Conservation (phyloP, 1,140 invertebrate species). For the Cyclargus thomasi region DNA sequence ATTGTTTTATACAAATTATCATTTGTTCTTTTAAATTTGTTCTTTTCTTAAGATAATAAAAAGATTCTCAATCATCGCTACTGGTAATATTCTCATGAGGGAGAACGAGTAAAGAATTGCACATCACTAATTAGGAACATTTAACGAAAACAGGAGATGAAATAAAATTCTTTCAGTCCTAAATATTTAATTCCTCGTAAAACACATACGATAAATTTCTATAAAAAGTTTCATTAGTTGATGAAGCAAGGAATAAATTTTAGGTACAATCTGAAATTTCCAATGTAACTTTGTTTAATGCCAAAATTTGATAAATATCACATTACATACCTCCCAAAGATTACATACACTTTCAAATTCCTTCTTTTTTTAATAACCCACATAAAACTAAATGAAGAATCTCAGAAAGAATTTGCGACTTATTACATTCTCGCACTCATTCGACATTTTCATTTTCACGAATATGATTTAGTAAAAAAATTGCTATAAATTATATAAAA, state of each 20-base stretch:
- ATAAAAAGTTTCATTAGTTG: background rate
- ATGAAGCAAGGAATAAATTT: background rate
- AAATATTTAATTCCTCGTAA: background rate
- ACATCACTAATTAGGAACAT: too few species aligned
- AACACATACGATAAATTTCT: background rate
- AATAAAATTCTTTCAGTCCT: background rate
- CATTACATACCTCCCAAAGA: background rate
- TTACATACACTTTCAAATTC: background rate
- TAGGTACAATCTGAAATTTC: background rate
- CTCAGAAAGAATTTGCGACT: constrained; percentile 1
- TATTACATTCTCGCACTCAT: background rate
- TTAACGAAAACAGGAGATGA: background rate
- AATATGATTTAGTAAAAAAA: background rate
- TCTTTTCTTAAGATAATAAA: too few species aligned
- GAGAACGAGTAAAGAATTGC: too few species aligned
- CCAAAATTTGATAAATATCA: constrained; percentile 2
- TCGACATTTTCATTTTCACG: background rate
- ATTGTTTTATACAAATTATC: too few species aligned
- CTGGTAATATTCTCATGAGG: too few species aligned
- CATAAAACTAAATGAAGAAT: background rate
- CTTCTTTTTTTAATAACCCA: background rate
- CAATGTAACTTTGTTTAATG: background rate
- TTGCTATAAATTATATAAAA: too few species aligned
- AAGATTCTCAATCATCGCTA: too few species aligned
- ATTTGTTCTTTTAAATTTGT: too few species aligned